These are phyloP conservation scores for Moxostoma hubbsi DNA, from an alignment of 2,797 vertebrate genomes.

Conservation along the genomic window DNA sequence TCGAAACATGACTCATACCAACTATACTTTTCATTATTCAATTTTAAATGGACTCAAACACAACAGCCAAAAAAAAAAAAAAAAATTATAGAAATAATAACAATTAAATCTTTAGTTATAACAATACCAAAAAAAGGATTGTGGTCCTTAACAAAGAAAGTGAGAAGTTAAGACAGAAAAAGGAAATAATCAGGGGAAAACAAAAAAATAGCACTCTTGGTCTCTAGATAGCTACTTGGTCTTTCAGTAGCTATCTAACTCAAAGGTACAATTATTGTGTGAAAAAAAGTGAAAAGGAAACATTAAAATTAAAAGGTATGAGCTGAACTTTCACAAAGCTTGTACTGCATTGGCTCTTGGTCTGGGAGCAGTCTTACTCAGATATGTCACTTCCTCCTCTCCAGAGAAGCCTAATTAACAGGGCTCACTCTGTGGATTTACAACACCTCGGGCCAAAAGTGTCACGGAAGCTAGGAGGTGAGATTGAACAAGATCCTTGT, in stretches of 20 bases:
- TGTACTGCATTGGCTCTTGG: conserved; percentile 2
- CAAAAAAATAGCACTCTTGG: conserved; percentile 39
- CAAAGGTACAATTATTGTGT: conserved; percentile 9
- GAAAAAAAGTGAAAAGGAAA: conserved; percentile 5
- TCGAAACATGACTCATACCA: conserved; percentile 71
- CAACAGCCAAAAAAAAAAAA: conserved; percentile 65
- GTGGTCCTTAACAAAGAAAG: conserved; percentile 64
- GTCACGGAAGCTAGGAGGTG: conserved; percentile 33
- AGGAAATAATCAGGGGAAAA: not conserved
- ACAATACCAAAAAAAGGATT: conserved; percentile 68
- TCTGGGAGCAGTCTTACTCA: conserved; percentile 7
- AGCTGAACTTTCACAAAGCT: conserved; percentile 14
- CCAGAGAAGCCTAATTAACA: conserved; percentile 18
- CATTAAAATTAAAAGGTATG: not conserved
- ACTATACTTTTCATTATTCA: conserved; percentile 67
- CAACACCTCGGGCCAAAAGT: conserved; percentile 48
- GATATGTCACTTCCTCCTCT: not conserved
- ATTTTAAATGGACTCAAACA: conserved; percentile 67
- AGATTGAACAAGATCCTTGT: conserved; percentile 20
- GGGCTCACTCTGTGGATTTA: conserved; percentile 43
- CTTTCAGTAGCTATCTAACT: conserved; percentile 19
- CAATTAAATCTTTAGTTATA: conserved; percentile 72
- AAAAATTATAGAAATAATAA: conserved; percentile 69
- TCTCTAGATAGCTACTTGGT: conserved; percentile 4
- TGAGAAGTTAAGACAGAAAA: conserved; percentile 34